Evolutionary conservation across 1,140 invertebrate species (phyloP).

Genomic region (Drosophila willistoni): DNA sequence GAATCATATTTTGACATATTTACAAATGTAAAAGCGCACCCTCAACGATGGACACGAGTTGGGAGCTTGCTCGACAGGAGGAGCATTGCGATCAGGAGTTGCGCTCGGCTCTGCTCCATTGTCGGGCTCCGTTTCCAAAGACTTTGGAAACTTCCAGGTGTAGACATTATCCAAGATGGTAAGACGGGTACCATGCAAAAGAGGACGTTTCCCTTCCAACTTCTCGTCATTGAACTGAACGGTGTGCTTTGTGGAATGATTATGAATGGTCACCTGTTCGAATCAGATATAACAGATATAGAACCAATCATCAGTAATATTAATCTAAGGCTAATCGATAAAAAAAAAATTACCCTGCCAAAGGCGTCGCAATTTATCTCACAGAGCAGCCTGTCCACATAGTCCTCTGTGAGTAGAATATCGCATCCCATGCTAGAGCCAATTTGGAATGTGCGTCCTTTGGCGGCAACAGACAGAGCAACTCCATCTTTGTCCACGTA

Average conservation of each 20-base stretch:
- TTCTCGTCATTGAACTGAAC: constrained; percentile 62
- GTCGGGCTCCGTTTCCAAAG: constrained; percentile 10
- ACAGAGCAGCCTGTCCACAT: constrained; percentile 60
- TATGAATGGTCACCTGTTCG: constrained; percentile 65
- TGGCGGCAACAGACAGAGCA: constrained; percentile 43
- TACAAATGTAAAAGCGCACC: constrained; percentile 36
- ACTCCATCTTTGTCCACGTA: constrained; percentile 56
- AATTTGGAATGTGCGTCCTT: constrained; percentile 70
- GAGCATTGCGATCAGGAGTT: constrained; percentile 55
- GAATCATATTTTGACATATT: neutral
- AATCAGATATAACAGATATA: neutral
- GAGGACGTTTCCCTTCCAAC: constrained; percentile 54
- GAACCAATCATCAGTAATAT: neutral
- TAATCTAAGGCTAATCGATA: constrained; percentile 26
- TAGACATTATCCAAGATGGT: constrained; percentile 61
- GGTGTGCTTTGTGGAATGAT: constrained; percentile 48
- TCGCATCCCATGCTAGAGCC: constrained; percentile 68
- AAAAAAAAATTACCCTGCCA: constrained; percentile 66
- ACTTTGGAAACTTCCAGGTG: constrained; percentile 63
- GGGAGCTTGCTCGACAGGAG: constrained; percentile 51
- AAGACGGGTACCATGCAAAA: constrained; percentile 59
- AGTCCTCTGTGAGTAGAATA: constrained; percentile 50
- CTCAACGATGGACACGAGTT: constrained; percentile 69
- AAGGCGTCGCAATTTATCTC: constrained; percentile 76
- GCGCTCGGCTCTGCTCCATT: constrained; percentile 5